Conservation (phyloP, 1,140 invertebrate genomes). For the Leptinotarsa undecemlineata region DNA sequence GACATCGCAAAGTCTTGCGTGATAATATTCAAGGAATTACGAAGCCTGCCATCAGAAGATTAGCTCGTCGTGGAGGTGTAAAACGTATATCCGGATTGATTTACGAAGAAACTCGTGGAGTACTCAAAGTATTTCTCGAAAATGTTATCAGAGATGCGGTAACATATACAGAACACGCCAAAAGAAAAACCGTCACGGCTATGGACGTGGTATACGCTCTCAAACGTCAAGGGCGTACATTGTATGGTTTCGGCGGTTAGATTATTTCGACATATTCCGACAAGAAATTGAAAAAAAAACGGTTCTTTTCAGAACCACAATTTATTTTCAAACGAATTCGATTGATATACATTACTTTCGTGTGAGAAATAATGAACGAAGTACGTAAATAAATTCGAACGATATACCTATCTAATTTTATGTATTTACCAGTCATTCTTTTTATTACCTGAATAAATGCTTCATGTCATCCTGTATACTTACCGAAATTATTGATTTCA, state of each 20-base stretch:
- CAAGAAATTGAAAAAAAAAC: not conserved
- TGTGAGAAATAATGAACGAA: too few species aligned
- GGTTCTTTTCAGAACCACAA: constrained; percentile 40
- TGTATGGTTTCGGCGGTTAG: constrained; percentile 70
- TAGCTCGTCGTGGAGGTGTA: constrained; percentile 72
- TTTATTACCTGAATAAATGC: too few species aligned
- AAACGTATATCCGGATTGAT: constrained; percentile 79
- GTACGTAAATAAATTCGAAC: too few species aligned
- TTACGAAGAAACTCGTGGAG: constrained; percentile 71
- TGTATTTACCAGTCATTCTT: too few species aligned
- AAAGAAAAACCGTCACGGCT: constrained; percentile 81
- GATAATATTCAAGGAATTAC: constrained; percentile 69
- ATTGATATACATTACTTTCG: too few species aligned
- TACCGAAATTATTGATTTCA: too few species aligned
- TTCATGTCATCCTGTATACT: too few species aligned
- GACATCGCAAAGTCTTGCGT: constrained; percentile 68
- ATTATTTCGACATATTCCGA: constrained; percentile 52
- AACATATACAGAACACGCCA: constrained; percentile 83
- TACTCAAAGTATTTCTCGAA: constrained; percentile 78
- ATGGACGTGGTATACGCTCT: constrained; percentile 88
- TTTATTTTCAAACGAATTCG: constrained; percentile 17
- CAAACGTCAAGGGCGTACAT: constrained; percentile 77
- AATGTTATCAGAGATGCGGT: constrained; percentile 82
- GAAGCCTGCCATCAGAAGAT: constrained; percentile 62
- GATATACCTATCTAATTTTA: too few species aligned